Evolutionary conservation across 2,888 invertebrate species (phyloP).

Genomic region (Scelioninae gen. 1): DNA sequence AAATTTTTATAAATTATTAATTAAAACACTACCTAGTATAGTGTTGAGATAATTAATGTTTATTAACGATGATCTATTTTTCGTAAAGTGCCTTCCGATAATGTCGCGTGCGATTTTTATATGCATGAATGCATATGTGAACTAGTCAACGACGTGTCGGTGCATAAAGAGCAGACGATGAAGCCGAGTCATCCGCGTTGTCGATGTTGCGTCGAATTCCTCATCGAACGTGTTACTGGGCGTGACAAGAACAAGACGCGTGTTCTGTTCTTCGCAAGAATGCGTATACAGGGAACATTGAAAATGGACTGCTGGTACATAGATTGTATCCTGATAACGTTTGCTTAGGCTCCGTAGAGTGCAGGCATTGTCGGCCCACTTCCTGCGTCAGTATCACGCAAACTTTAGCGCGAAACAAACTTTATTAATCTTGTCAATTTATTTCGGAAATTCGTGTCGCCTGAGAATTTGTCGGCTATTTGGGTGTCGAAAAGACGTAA

Average conservation of each 20-base stretch:
- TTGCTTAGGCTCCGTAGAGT: conserved; percentile 35
- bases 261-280: conserved; percentile 50
- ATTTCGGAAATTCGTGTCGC: conserved; percentile 43
- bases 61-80: conserved; percentile 18
- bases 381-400: conserved; percentile 33
- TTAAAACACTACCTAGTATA: too few species aligned
- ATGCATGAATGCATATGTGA: conserved; percentile 26
- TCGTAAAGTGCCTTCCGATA: neutral
- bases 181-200: conserved; percentile 38
- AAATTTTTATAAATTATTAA: too few species aligned
- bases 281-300: conserved; percentile 33
- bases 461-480: conserved; percentile 25
- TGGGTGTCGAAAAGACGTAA: conserved; percentile 17
- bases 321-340: conserved; percentile 43
- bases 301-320: conserved; percentile 23
- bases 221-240: conserved; percentile 40
- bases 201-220: conserved; percentile 28
- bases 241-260: conserved; percentile 56
- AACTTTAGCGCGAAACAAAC: conserved; percentile 38
- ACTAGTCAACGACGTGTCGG: conserved; percentile 27
- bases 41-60: too few species aligned
- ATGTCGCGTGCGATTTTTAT: conserved; percentile 44
- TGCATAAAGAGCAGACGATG: conserved; percentile 43
- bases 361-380: conserved; percentile 24
- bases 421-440: conserved; percentile 46